A percentile compares a stretch with the other conserved stretches of the same genome.
Conservation (phyloP, 2,113 vertebrate species). For the Gnathonemus echidnorhynchus region DNA sequence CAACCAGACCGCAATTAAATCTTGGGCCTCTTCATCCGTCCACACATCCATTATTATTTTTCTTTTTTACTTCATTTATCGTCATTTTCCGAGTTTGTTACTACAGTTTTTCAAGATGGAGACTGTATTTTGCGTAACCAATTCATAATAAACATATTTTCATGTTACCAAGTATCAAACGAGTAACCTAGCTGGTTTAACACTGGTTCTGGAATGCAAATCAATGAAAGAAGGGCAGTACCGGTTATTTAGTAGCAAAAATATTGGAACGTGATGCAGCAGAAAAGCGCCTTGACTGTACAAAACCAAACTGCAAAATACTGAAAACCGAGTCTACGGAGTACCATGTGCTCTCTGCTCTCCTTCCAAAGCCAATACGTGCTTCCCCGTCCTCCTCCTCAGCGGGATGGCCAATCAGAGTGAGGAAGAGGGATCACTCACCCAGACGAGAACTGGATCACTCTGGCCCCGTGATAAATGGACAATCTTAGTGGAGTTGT, state of each 20-base stretch:
- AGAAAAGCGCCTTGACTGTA: background rate
- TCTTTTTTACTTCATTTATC: background rate
- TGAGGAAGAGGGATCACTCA: background rate
- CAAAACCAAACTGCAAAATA: background rate
- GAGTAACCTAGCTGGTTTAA: background rate
- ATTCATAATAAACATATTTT: background rate
- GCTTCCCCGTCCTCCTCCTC: background rate
- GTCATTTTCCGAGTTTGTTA: background rate
- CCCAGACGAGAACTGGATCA: slow-evolving; percentile 1
- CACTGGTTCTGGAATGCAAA: background rate
- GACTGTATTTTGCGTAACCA: background rate
- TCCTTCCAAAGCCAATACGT: background rate
- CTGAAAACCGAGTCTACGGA: background rate
- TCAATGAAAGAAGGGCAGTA: background rate
- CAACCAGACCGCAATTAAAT: background rate
- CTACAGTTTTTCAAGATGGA: background rate
- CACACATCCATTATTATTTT: background rate
- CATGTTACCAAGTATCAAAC: background rate
- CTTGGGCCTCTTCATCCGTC: background rate
- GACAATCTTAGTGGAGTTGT: slow-evolving; percentile 16
- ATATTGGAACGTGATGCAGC: background rate
- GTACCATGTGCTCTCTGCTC: background rate
- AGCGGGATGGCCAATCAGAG: background rate
- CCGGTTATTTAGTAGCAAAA: background rate
- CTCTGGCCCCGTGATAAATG: slow-evolving; percentile 19